Evolutionary conservation across 2,797 vertebrate species (phyloP).

Genomic region (Pseudopleuronectes americanus): DNA sequence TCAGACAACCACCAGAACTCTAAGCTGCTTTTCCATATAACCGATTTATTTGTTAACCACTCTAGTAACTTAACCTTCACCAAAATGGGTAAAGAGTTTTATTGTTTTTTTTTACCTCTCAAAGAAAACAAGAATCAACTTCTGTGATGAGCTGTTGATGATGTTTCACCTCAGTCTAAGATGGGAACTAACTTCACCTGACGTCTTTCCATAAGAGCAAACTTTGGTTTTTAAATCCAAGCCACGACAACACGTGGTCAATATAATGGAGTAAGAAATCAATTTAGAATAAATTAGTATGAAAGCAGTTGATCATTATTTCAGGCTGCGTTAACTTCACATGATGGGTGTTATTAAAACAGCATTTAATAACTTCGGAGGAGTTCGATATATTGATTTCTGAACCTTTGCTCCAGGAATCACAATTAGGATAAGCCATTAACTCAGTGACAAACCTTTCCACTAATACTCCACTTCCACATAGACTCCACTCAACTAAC

Average conservation of each 20-base stretch:
- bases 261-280: not conserved
- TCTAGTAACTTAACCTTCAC: conserved; percentile 33
- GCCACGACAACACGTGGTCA: conserved; percentile 19
- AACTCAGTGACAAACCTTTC: not conserved
- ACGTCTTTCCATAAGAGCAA: not conserved
- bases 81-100: conserved; percentile 42
- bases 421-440: conserved; percentile 17
- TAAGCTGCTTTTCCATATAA: conserved; percentile 56
- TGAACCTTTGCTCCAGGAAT: conserved; percentile 17
- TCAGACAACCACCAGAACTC: conserved; percentile 46
- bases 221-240: not conserved
- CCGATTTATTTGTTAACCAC: conserved; percentile 51
- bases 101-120: conserved; percentile 20
- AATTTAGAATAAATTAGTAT: conserved; percentile 19
- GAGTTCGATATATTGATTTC: conserved; percentile 23
- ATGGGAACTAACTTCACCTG: not conserved
- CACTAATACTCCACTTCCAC: not conserved
- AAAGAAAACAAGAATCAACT: not conserved
- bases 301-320: conserved; percentile 15
- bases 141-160: not conserved
- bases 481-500: not conserved
- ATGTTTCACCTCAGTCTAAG: not conserved
- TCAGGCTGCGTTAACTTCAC: not conserved
- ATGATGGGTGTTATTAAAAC: conserved; percentile 14
- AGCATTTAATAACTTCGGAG: conserved; percentile 17